phyloP scores from a whole-genome alignment of 2,888 invertebrate genomes.

The Netelia fuscicornis region DNA sequence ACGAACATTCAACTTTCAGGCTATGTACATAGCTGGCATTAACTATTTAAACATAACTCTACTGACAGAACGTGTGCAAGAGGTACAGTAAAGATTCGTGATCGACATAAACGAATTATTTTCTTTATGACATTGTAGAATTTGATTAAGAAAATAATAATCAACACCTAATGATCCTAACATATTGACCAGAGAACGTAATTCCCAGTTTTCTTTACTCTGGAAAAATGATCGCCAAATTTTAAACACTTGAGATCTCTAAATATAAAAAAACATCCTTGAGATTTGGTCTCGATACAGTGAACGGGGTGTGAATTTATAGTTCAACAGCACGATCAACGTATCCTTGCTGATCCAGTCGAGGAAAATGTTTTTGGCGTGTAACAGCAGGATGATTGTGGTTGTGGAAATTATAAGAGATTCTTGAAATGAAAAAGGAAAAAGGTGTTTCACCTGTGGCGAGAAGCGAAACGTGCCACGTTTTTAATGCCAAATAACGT shows the following conservation, averaged over 20 bases:
- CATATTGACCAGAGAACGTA: background rate
- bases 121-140: background rate
- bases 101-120: slow-evolving; percentile 22
- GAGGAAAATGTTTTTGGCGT: slow-evolving; percentile 16
- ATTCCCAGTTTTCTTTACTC: no score
- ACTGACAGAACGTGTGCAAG: background rate
- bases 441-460: slow-evolving; percentile 33
- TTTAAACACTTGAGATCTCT: background rate
- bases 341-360: slow-evolving; percentile 45
- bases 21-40: slow-evolving; percentile 29
- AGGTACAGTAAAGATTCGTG: slow-evolving; percentile 2
- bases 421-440: slow-evolving; percentile 33
- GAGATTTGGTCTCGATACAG: slow-evolving; percentile 1
- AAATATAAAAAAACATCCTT: slow-evolving; percentile 15
- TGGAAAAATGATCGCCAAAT: no score
- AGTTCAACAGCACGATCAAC: slow-evolving; percentile 18
- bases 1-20: slow-evolving; percentile 42
- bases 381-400: slow-evolving; percentile 30
- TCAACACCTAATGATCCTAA: background rate
- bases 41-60: background rate
- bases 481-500: slow-evolving; percentile 21
- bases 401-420: slow-evolving; percentile 26
- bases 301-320: slow-evolving; percentile 30
- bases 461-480: slow-evolving; percentile 38
- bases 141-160: background rate